Conservation (phyloP, 1,140 invertebrate species). For the Uloborus diversus region DNA sequence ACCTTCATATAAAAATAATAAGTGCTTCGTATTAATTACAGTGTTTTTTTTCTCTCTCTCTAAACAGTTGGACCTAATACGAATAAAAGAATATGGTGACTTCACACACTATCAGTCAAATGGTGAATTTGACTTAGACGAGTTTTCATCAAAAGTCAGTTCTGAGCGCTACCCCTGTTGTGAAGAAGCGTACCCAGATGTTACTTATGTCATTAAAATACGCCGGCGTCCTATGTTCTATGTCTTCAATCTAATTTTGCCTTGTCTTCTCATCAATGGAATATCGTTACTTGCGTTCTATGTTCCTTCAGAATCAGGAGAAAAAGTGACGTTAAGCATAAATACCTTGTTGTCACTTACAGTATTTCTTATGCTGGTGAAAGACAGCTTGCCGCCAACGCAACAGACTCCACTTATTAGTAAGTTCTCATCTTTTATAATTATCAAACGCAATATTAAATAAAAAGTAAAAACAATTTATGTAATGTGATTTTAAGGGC, state of each 20-base stretch:
- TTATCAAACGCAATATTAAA: too few relatives aligned
- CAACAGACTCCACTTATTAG: constrained; percentile 71
- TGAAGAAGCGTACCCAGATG: constrained; percentile 70
- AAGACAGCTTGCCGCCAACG: constrained; percentile 71
- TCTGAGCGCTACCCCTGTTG: constrained; percentile 69
- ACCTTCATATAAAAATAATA: too few relatives aligned
- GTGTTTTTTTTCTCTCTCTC: background rate
- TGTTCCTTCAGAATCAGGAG: constrained; percentile 71
- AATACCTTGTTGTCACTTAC: constrained; percentile 71
- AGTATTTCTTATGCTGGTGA: constrained; percentile 71
- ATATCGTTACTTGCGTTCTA: constrained; percentile 71
- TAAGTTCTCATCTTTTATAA: constrained; percentile 62
- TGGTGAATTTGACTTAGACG: constrained; percentile 72
- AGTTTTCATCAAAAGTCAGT: constrained; percentile 67
- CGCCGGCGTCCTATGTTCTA: constrained; percentile 67
- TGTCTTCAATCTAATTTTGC: constrained; percentile 71
- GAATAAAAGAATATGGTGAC: constrained; percentile 65
- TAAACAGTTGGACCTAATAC: constrained; percentile 6
- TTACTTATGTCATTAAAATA: constrained; percentile 68
- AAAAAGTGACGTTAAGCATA: constrained; percentile 71
- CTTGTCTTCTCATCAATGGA: constrained; percentile 71
- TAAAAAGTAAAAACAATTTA: too few relatives aligned
- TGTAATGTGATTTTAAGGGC: too few relatives aligned
- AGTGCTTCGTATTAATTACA: too few relatives aligned
- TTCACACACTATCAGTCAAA: constrained; percentile 71